These are phyloP conservation scores for Sphecodes monilicornis DNA, from an alignment of 2,888 invertebrate genomes.

Conservation along the genomic window DNA sequence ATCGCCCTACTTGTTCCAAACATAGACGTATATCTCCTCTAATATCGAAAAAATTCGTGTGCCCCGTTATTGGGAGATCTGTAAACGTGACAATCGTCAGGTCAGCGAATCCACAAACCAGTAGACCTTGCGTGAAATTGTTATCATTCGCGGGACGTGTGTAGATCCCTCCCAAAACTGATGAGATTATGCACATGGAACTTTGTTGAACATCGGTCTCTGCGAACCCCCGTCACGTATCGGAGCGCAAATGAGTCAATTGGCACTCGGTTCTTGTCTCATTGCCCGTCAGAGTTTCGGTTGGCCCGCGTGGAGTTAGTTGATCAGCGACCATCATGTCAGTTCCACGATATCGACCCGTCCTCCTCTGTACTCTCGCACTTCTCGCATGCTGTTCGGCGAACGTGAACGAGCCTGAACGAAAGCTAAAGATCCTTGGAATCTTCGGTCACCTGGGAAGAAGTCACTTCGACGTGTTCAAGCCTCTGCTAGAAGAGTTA, in stretches of 20 bases:
- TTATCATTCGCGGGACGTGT: no score
- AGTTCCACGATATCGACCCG: background rate
- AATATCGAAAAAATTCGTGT: rapidly evolving
- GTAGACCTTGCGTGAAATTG: no score
- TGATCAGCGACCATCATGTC: background rate
- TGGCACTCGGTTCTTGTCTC: no score
- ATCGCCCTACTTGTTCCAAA: background rate
- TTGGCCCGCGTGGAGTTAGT: background rate
- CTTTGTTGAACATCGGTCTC: no score
- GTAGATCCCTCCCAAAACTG: no score
- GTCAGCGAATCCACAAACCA: background rate
- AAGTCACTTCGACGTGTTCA: conserved; percentile 89
- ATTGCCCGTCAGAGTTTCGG: no score
- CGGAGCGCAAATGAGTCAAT: no score
- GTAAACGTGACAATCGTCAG: background rate
- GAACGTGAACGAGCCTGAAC: background rate
- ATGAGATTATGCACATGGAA: no score
- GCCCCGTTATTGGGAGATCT: background rate
- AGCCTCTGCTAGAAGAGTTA: conserved; percentile 87
- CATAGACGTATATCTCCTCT: rapidly evolving
- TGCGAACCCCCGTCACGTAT: no score
- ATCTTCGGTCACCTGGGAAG: conserved; percentile 89
- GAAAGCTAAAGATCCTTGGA: conserved; percentile 86
- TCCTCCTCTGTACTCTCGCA: background rate
- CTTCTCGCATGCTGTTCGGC: no score